Evolutionary conservation across 2,888 invertebrate species (phyloP).

Genomic region (Lottia gigantea): DNA sequence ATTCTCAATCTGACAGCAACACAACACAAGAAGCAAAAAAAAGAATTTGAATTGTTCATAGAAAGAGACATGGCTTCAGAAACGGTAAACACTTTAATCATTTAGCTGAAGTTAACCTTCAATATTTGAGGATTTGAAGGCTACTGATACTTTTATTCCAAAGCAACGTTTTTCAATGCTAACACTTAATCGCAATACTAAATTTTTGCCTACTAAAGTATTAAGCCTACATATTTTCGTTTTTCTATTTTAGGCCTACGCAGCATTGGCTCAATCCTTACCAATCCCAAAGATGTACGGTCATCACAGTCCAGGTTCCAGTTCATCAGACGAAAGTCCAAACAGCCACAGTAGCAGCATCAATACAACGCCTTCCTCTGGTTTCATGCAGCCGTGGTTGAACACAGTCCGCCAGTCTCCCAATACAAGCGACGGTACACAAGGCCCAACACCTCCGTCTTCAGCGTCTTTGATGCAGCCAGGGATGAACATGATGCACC

Average conservation of each 20-base stretch:
- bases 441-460: background rate
- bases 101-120: too few relatives aligned
- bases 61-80: too few relatives aligned
- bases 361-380: background rate
- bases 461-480: background rate
- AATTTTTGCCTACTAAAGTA: too few relatives aligned
- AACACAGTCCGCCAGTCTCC: background rate
- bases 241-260: background rate
- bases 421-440: background rate
- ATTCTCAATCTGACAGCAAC: too few relatives aligned
- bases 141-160: too few relatives aligned
- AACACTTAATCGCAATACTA: too few relatives aligned
- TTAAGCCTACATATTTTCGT: too few relatives aligned
- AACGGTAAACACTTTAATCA: too few relatives aligned
- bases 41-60: too few relatives aligned
- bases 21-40: too few relatives aligned
- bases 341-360: background rate
- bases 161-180: too few relatives aligned
- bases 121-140: too few relatives aligned
- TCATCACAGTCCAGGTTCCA: background rate
- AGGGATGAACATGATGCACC: conserved; percentile 2
- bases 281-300: background rate
- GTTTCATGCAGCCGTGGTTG: background rate
- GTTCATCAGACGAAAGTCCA: background rate
- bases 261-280: background rate